Conservation (phyloP, 2,113 vertebrate species). For the Fulmarus glacialis region DNA sequence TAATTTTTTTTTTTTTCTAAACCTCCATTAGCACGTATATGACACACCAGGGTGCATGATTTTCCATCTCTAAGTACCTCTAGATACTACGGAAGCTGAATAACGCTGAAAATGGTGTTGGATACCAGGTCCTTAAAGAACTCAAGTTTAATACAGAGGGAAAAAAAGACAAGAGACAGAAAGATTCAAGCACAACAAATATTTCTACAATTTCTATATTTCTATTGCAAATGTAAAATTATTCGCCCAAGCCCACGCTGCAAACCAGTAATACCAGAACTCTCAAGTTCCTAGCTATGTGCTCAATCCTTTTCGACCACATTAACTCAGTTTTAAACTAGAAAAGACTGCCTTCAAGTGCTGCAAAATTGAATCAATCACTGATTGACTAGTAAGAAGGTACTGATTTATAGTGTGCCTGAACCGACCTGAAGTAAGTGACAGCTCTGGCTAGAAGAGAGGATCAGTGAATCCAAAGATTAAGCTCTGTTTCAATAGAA, state of each 20-base stretch:
- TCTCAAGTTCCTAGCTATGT: background rate
- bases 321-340: slow-evolving; percentile 22
- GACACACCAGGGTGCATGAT: background rate
- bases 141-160: background rate
- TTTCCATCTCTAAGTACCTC: background rate
- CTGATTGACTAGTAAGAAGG: slow-evolving; percentile 38
- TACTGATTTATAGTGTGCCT: slow-evolving; percentile 58
- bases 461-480: slow-evolving; percentile 60
- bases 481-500: slow-evolving; percentile 32
- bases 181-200: background rate
- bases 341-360: slow-evolving; percentile 8
- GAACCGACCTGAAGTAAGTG: slow-evolving; percentile 60
- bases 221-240: background rate
- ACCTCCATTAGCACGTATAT: background rate
- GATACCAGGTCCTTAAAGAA: background rate
- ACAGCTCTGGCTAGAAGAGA: slow-evolving; percentile 31
- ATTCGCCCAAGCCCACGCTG: background rate
- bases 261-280: background rate
- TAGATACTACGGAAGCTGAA: background rate
- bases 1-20: background rate
- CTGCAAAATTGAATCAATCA: slow-evolving; percentile 45
- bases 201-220: too few species aligned
- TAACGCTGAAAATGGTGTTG: background rate
- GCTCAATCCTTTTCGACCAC: background rate
- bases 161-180: background rate